Conservation (phyloP, 2,797 vertebrate genomes). For the Anisognathus igniventris region DNA sequence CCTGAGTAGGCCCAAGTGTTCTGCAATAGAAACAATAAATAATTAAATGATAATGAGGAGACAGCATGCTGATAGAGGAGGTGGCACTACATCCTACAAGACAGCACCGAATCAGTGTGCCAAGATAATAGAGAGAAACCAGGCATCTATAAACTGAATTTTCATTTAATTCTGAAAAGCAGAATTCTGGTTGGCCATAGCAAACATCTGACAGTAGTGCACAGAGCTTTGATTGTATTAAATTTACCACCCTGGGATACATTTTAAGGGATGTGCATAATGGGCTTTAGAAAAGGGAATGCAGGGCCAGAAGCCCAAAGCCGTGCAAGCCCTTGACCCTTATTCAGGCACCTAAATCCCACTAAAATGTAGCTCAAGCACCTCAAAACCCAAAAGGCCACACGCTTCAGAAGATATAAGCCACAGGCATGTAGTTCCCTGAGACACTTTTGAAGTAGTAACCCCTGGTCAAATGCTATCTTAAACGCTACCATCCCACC, state of each 20-base stretch:
- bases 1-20: constrained; percentile 57
- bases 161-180: neutral
- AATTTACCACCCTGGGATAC: neutral
- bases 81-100: constrained; percentile 57
- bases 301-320: constrained; percentile 8
- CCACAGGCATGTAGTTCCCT: neutral
- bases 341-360: constrained; percentile 32
- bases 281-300: neutral
- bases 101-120: constrained; percentile 32
- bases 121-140: constrained; percentile 36
- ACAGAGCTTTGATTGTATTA: neutral
- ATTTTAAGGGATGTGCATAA: neutral
- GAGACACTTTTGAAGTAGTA: constrained; percentile 19
- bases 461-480: constrained; percentile 57
- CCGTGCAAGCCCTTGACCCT: constrained; percentile 26
- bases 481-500: constrained; percentile 40
- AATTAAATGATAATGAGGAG: constrained; percentile 66
- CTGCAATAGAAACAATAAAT: constrained; percentile 65
- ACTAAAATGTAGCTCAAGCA: constrained; percentile 43
- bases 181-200: neutral
- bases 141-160: constrained; percentile 12
- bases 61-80: constrained; percentile 53
- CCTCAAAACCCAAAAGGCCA: constrained; percentile 7
- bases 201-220: neutral
- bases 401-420: constrained; percentile 43